A percentile compares a stretch with the other conserved stretches of the same genome.
Evolutionary conservation across 2,113 vertebrate species (phyloP).

Genomic region (Limanda limanda): DNA sequence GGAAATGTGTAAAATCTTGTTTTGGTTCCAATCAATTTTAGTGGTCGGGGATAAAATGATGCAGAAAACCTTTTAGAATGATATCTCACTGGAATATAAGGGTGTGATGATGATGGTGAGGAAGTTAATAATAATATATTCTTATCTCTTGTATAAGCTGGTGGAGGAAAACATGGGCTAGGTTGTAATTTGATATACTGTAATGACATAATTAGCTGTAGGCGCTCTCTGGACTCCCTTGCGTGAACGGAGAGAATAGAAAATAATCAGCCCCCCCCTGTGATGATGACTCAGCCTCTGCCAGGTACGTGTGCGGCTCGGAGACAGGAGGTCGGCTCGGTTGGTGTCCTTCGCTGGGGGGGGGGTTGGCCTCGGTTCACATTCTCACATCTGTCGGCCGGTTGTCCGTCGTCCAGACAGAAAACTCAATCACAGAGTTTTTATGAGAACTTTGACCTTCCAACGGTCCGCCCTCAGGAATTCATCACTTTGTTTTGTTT

Average conservation of each 20-base stretch:
- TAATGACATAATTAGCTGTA: slow-evolving; percentile 31
- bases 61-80: too few species aligned
- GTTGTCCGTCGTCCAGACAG: slow-evolving; percentile 10
- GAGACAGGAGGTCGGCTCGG: slow-evolving; percentile 58
- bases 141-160: neutral
- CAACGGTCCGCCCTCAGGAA: neutral
- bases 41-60: neutral
- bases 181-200: slow-evolving; percentile 11
- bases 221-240: slow-evolving; percentile 17
- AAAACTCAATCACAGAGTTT: slow-evolving; percentile 49
- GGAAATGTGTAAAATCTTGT: neutral
- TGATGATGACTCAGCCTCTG: slow-evolving; percentile 51
- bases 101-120: too few species aligned
- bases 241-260: slow-evolving; percentile 18
- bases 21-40: neutral
- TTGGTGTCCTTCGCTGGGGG: slow-evolving; percentile 38
- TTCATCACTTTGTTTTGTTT: neutral
- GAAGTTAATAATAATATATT: too few species aligned
- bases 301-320: slow-evolving; percentile 52
- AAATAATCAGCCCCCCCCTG: slow-evolving; percentile 45
- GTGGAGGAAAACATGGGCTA: neutral
- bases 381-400: slow-evolving; percentile 28
- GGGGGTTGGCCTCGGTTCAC: slow-evolving; percentile 57
- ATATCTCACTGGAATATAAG: too few species aligned
- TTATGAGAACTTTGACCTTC: slow-evolving; percentile 43